Conservation (phyloP, 2,113 vertebrate species). For the Pomatorhinus ruficollis region DNA sequence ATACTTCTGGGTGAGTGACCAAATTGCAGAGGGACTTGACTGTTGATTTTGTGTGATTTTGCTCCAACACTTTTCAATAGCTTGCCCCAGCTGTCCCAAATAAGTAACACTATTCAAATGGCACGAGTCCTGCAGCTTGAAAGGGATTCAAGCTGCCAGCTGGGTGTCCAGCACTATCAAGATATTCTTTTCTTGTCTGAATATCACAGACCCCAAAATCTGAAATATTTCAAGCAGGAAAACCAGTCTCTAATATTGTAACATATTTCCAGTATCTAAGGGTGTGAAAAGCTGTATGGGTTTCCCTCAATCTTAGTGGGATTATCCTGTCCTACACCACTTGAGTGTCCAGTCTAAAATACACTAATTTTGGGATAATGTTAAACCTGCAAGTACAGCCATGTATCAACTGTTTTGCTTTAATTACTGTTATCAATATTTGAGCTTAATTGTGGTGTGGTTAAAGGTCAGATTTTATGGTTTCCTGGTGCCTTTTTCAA, state of each 20-base stretch:
- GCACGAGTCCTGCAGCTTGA: neutral
- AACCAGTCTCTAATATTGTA: neutral
- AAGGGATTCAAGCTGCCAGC: conserved; percentile 20
- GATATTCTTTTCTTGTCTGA: neutral
- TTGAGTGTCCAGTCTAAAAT: neutral
- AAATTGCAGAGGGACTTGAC: neutral
- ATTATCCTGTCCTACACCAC: neutral
- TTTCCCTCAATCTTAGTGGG: neutral
- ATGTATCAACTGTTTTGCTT: conserved; percentile 25
- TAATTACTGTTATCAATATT: conserved; percentile 58
- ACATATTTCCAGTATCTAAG: neutral
- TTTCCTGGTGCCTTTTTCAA: conserved; percentile 23
- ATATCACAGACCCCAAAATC: neutral
- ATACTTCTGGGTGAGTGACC: neutral
- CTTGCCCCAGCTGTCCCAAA: conserved; percentile 11
- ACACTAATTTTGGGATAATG: neutral
- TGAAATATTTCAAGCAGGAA: neutral
- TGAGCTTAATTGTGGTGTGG: neutral
- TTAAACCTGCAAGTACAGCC: conserved; percentile 42
- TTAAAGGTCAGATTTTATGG: conserved; percentile 54
- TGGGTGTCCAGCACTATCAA: neutral
- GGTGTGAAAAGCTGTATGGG: neutral
- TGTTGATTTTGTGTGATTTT: conserved; percentile 45
- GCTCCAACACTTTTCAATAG: conserved; percentile 11
- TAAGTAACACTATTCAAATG: neutral